Evolutionary conservation across 2,888 invertebrate species (phyloP).

Genomic region (Andrena camellia): DNA sequence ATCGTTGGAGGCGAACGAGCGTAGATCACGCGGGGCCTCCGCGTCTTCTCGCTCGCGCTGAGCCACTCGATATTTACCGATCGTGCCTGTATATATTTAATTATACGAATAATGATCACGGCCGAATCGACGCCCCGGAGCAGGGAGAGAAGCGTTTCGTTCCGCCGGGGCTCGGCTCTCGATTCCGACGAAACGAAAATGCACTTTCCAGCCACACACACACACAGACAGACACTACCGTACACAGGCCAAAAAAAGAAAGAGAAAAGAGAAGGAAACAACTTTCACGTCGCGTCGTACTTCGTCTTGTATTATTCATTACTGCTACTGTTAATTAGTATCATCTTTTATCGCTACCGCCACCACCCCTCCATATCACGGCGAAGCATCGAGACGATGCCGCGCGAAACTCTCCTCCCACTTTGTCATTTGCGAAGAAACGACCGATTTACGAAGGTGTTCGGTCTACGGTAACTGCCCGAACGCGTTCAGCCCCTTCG

Average conservation of each 20-base stretch:
- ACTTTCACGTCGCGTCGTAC: constrained; percentile 45
- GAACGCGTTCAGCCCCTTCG: constrained; percentile 10
- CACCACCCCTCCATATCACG: constrained; percentile 6
- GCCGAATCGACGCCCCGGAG: constrained; percentile 51
- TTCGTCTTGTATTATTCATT: constrained; percentile 43
- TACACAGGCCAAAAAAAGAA: constrained; percentile 3
- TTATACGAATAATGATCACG: constrained; percentile 59
- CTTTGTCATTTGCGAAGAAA: constrained; percentile 22
- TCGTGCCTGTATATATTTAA: constrained; percentile 69
- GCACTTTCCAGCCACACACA: too few relatives aligned
- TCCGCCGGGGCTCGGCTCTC: too few relatives aligned
- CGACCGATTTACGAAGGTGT: background rate
- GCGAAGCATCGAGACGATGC: constrained; percentile 9
- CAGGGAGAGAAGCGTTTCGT: constrained; percentile 36
- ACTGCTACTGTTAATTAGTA: constrained; percentile 52
- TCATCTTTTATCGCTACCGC: constrained; percentile 26
- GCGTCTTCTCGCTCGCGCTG: constrained; percentile 45
- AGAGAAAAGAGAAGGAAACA: constrained; percentile 15
- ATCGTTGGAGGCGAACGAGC: background rate
- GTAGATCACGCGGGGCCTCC: background rate
- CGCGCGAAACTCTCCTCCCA: constrained; percentile 18
- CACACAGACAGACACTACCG: background rate
- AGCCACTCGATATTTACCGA: constrained; percentile 61
- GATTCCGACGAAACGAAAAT: too few relatives aligned
- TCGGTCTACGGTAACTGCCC: constrained; percentile 25